Conservation (phyloP, 1,140 invertebrate species). For the Philotrypesis tridentata region DNA sequence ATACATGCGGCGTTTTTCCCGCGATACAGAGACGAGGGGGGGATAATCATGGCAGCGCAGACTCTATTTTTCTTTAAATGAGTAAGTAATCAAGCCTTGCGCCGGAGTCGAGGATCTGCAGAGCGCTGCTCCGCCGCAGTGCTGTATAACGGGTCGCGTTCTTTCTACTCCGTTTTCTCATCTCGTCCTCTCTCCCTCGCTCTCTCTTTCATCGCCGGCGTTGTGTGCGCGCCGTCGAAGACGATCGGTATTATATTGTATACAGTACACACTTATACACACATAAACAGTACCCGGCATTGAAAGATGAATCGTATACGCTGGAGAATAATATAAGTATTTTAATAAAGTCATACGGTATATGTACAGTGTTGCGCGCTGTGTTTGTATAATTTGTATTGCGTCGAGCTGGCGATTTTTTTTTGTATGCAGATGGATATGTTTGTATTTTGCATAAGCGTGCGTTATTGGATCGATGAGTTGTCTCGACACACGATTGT, state of each 20-base stretch:
- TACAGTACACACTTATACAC: too few relatives aligned
- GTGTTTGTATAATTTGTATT: not conserved
- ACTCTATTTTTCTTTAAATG: not conserved
- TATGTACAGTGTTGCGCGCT: not conserved
- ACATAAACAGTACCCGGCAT: not conserved
- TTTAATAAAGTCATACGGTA: not conserved
- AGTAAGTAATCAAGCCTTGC: not conserved
- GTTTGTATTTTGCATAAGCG: too few relatives aligned
- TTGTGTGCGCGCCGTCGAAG: not conserved
- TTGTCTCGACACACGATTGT: too few relatives aligned
- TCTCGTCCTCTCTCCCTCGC: not conserved
- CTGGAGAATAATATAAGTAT: not conserved
- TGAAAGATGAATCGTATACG: not conserved
- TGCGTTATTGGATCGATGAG: too few relatives aligned
- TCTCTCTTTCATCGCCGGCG: not conserved
- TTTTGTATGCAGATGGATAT: too few relatives aligned
- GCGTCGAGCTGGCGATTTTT: too few relatives aligned
- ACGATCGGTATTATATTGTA: not conserved
- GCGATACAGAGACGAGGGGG: too few relatives aligned
- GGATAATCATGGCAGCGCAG: not conserved
- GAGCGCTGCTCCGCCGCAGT: not conserved
- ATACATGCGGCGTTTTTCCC: too few relatives aligned
- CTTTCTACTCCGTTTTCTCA: not conserved
- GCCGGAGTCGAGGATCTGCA: not conserved
- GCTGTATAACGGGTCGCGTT: not conserved